Conservation (phyloP, 2,888 invertebrate species). For the Onchidella celtica region DNA sequence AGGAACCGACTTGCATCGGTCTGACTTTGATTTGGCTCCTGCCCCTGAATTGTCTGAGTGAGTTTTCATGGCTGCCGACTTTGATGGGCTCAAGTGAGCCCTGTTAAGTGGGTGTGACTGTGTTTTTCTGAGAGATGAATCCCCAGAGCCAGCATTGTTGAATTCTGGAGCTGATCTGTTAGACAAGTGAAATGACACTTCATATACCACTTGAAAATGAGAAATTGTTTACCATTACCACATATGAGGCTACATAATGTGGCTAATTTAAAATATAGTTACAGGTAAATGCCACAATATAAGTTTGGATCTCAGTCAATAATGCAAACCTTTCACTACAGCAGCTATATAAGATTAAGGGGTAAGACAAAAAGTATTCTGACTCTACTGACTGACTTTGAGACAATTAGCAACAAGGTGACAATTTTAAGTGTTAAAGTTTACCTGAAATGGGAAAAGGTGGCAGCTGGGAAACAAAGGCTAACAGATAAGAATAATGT, state of each 20-base stretch:
- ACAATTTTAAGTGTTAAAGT: too few species aligned
- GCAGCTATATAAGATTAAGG: too few species aligned
- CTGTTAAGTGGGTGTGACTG: conserved; percentile 81
- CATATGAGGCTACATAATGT: too few species aligned
- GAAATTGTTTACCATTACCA: too few species aligned
- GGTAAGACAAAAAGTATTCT: too few species aligned
- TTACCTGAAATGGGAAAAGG: too few species aligned
- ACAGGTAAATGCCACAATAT: too few species aligned
- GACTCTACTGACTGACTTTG: too few species aligned
- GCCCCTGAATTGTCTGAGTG: conserved; percentile 26
- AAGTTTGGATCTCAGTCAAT: too few species aligned
- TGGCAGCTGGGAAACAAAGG: background rate
- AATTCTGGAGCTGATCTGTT: conserved; percentile 79
- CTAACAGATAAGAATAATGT: background rate
- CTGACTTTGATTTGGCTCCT: conserved; percentile 60
- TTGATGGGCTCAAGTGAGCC: conserved; percentile 55
- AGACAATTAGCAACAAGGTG: too few species aligned
- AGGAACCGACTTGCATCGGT: conserved; percentile 72
- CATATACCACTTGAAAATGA: background rate
- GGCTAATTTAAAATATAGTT: too few species aligned
- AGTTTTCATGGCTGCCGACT: conserved; percentile 42
- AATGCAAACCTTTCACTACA: too few species aligned
- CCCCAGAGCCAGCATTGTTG: conserved; percentile 77
- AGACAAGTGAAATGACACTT: conserved; percentile 20
- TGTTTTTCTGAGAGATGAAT: conserved; percentile 82